A percentile compares a stretch with the other conserved stretches of the same genome.
Evolutionary conservation across 2,113 vertebrate species (phyloP).

Genomic region (Mus pahari): DNA sequence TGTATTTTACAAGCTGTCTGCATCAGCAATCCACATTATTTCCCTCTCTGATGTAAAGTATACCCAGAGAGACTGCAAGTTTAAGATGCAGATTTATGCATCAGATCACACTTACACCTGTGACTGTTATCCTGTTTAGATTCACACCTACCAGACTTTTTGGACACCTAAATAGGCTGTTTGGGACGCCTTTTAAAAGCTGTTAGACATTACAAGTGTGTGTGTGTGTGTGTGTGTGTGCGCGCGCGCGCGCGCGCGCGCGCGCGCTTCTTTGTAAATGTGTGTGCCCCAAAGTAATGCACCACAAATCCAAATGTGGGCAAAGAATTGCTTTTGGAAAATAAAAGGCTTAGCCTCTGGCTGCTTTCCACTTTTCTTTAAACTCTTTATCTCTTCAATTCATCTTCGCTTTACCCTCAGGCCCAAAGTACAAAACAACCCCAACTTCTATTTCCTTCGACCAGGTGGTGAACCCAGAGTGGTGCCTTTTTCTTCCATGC

Average conservation of each 20-base stretch:
- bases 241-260: background rate
- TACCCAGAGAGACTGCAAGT: background rate
- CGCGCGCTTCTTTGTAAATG: background rate
- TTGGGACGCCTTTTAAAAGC: background rate
- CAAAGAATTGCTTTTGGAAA: conserved; percentile 23
- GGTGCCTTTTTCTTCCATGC: background rate
- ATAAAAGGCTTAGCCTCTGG: background rate
- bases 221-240: background rate
- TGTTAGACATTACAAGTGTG: background rate
- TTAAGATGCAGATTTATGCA: background rate
- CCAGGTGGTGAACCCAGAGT: conserved; percentile 1
- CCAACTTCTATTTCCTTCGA: conserved; percentile 24
- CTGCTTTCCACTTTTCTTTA: background rate
- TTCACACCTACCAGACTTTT: background rate
- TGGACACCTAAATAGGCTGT: background rate
- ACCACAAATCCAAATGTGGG: background rate
- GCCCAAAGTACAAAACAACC: conserved; percentile 41
- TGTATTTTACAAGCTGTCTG: conserved; percentile 11
- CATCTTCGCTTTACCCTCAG: background rate
- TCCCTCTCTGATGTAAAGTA: background rate
- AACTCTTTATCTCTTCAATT: conserved; percentile 1
- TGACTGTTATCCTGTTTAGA: conserved; percentile 10
- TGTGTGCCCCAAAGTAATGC: background rate
- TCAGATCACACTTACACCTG: background rate
- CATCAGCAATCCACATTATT: background rate